Base-by-base conservation (phyloP, 2,797 vertebrate genomes). In the Chelon labrosus region DNA sequence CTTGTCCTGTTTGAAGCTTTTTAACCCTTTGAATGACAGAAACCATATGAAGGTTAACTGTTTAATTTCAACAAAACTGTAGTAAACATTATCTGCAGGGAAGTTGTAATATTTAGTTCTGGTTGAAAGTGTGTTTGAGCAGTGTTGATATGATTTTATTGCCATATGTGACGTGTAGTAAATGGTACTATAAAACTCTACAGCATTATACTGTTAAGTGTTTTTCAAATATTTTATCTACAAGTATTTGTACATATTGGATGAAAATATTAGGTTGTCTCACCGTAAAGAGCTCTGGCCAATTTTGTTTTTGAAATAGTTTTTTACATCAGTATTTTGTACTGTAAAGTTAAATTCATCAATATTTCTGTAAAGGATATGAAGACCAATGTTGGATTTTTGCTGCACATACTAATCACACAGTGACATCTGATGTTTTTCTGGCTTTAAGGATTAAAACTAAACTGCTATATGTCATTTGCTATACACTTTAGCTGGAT, bases 381-480 rank as follows among this genome's bases (percentile, higher is more conserved):
- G 10, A 22, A 27, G 2, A 31, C 7, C 1, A 35, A 35, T 35
- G 7, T 35, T 35, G 31, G 31, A 19, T 27, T 27, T 20, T 51
- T 9, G 53, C 31, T 47, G 17, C 7, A 42, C 14, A 35, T 12
- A 27, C 37, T 19, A 51, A 20, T 25, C 38, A 51, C 31, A 35
- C 31, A 35, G 7, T 46, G 10, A 50, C 46, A 19, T 58, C 22
- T 66, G 38, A 17, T 63, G 44, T 31, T 63, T 50, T 65, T 35
- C 31, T 35, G 31, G 31, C 6, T 35, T 35, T 61, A 13, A 52
- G 22, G 20, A 41, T 16, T 19, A 52, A 31, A 19, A n/a, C 4
- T 31, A 39, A 67, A 57, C 13, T 2, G 14, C 5, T 47, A 11
- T 47, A 58, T 74, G 44, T 63, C 11, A 55, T 65, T 57, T 38